These are phyloP conservation scores for Pherbina coryleti DNA, from an alignment of 2,888 invertebrate species.

Conservation along the genomic window DNA sequence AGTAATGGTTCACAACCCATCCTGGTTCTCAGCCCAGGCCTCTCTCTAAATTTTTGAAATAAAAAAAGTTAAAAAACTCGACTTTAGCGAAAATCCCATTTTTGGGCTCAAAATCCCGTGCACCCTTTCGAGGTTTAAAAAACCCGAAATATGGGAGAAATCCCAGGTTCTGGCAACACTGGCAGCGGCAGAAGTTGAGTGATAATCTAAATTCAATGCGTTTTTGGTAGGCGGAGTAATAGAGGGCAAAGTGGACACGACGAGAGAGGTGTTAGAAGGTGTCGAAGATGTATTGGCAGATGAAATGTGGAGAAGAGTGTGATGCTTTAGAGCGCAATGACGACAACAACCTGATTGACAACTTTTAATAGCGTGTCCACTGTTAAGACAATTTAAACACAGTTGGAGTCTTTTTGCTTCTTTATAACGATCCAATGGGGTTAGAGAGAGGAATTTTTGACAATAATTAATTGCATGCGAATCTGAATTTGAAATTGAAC, in stretches of 20 bases:
- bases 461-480: conserved; percentile 26
- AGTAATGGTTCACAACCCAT: too few relatives aligned
- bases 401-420: conserved; percentile 32
- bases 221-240: background rate
- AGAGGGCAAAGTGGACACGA: background rate
- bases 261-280: background rate
- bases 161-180: too few relatives aligned
- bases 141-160: too few relatives aligned
- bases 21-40: too few relatives aligned
- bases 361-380: conserved; percentile 29
- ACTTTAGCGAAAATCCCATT: too few relatives aligned
- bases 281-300: background rate
- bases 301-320: conserved; percentile 29
- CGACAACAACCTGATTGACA: conserved; percentile 31
- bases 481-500: conserved; percentile 19
- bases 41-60: too few relatives aligned
- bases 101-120: too few relatives aligned
- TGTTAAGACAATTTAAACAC: conserved; percentile 40
- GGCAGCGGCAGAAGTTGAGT: background rate
- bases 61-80: too few relatives aligned
- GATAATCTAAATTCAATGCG: too few relatives aligned
- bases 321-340: conserved; percentile 28
- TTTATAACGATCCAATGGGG: conserved; percentile 21
- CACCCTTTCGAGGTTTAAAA: too few relatives aligned
- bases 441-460: conserved; percentile 15